Evolutionary conservation across 2,797 vertebrate genomes (phyloP).

Genomic region (Limnodromus scolopaceus): DNA sequence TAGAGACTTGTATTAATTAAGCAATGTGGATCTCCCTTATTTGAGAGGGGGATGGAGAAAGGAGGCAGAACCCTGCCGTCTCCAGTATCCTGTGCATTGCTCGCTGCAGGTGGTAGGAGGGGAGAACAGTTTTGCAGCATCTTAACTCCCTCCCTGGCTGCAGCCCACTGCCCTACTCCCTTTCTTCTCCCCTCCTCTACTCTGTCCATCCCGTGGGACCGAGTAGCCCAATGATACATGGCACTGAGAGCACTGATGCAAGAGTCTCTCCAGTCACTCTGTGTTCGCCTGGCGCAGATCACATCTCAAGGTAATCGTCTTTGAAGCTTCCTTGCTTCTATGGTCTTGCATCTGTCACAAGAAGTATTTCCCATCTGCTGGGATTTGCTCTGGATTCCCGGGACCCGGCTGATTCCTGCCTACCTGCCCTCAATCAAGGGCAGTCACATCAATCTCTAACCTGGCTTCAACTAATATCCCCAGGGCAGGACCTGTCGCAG

Average conservation of each 20-base stretch:
- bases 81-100: background rate
- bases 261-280: background rate
- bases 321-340: conserved; percentile 34
- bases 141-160: background rate
- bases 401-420: background rate
- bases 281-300: background rate
- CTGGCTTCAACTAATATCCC: background rate
- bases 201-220: background rate
- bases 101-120: background rate
- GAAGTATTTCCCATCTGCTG: conserved; percentile 39
- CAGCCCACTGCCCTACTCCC: background rate
- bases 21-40: background rate
- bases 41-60: background rate
- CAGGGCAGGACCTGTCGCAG: background rate
- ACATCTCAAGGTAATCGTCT: conserved; percentile 17
- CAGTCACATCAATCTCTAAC: background rate
- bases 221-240: background rate
- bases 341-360: conserved; percentile 54
- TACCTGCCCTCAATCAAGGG: background rate
- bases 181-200: background rate
- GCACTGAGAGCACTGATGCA: background rate
- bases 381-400: background rate
- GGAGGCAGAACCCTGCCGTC: background rate
- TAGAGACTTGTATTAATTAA: background rate
- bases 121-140: background rate